Percentiles rank a stretch among this genome's conserved stretches.
Conservation (phyloP, 2,888 invertebrate genomes). For the Charanyca ferruginea region DNA sequence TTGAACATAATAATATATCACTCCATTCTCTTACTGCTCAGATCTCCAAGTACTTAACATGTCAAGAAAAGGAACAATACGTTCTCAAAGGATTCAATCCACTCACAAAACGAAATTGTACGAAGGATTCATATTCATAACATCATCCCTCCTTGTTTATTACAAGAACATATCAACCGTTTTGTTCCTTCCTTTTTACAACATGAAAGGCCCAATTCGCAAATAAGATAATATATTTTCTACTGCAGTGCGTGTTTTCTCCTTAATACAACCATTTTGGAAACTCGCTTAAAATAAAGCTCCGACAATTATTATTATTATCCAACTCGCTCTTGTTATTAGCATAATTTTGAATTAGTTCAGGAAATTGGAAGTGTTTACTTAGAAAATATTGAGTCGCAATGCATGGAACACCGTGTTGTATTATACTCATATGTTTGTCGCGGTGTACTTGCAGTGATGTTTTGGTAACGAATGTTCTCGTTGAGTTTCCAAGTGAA, state of each 20-base stretch:
- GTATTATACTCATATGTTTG: slow-evolving; percentile 20
- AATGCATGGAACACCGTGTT: slow-evolving; percentile 25
- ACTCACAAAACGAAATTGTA: slow-evolving; percentile 54
- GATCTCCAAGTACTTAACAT: slow-evolving; percentile 44
- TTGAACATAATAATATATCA: slow-evolving; percentile 28
- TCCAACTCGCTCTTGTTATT: slow-evolving; percentile 52
- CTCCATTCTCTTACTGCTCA: slow-evolving; percentile 9
- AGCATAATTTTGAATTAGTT: slow-evolving; percentile 57
- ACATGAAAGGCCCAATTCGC: slow-evolving; percentile 80
- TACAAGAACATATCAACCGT: slow-evolving; percentile 72
- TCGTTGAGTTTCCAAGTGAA: background rate
- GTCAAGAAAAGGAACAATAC: slow-evolving; percentile 52
- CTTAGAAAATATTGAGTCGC: slow-evolving; percentile 47
- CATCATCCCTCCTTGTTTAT: slow-evolving; percentile 73
- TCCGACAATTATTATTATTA: slow-evolving; percentile 64
- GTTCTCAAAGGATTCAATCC: slow-evolving; percentile 62
- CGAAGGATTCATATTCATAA: slow-evolving; percentile 69
- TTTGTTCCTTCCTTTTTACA: slow-evolving; percentile 73
- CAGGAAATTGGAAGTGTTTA: slow-evolving; percentile 46
- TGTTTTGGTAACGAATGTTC: slow-evolving; percentile 26
- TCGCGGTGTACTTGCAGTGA: background rate
- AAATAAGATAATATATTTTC: slow-evolving; percentile 75
- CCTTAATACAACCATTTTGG: slow-evolving; percentile 84
- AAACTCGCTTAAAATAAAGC: slow-evolving; percentile 53
- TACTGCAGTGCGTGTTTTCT: slow-evolving; percentile 82